These are phyloP conservation scores for Alethe diademata DNA, from an alignment of 2,113 vertebrate genomes.

Conservation along the genomic window DNA sequence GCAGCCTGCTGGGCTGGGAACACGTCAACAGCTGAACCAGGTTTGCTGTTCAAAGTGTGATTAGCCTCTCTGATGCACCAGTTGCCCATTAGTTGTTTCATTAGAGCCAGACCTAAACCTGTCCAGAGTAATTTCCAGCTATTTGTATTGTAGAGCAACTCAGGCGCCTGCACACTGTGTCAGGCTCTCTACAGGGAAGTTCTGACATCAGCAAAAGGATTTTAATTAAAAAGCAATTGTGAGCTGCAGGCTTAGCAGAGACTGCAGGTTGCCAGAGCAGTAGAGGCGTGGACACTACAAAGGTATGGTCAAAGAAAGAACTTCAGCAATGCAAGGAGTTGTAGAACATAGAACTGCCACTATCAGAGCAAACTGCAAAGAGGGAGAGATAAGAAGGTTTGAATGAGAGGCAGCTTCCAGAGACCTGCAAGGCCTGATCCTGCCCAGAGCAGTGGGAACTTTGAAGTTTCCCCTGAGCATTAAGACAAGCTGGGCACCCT, in stretches of 20 bases:
- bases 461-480: background rate
- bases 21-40: background rate
- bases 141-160: background rate
- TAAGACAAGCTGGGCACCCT: background rate
- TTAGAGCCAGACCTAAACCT: background rate
- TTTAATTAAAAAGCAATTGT: constrained; percentile 21
- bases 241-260: background rate
- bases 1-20: background rate
- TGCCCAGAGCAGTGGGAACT: background rate
- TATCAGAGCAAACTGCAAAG: background rate
- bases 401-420: constrained; percentile 8
- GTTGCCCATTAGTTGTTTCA: background rate
- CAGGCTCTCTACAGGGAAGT: background rate
- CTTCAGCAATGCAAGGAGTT: background rate
- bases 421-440: background rate
- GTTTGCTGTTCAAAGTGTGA: background rate
- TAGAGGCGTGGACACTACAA: background rate
- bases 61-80: background rate
- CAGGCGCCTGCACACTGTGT: fast-evolving
- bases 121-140: background rate
- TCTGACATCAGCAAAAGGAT: background rate
- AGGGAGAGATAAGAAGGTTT: constrained; percentile 13
- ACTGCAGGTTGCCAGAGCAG: background rate
- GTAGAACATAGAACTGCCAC: background rate
- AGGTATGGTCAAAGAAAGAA: background rate